Percentiles rank a stretch among this genome's conserved stretches.
Conservation (phyloP, 2,888 invertebrate species). For the Pammene aurita region DNA sequence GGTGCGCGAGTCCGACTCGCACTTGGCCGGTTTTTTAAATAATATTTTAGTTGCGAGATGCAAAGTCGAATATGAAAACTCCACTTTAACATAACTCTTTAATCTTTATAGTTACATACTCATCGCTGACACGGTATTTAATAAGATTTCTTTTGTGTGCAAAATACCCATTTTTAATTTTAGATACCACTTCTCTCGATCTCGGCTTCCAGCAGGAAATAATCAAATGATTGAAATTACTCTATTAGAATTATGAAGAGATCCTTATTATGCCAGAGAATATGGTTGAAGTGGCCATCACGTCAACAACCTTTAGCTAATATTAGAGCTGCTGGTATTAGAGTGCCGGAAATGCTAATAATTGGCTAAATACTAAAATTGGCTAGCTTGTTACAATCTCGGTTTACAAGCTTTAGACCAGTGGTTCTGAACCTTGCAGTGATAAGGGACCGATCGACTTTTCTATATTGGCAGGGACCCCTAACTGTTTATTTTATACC, state of each 20-base stretch:
- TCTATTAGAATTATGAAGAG: neutral
- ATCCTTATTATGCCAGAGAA: slow-evolving; percentile 1
- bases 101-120: too few relatives aligned
- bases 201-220: too few relatives aligned
- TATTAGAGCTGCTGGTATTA: slow-evolving; percentile 55
- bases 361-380: slow-evolving; percentile 72
- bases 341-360: slow-evolving; percentile 77
- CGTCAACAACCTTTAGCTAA: slow-evolving; percentile 44
- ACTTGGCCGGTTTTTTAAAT: too few relatives aligned
- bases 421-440: neutral
- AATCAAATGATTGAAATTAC: neutral
- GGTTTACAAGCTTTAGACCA: slow-evolving; percentile 19
- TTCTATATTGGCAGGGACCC: neutral
- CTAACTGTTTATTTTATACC: too few relatives aligned
- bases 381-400: slow-evolving; percentile 49
- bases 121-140: too few relatives aligned
- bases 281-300: slow-evolving; percentile 17
- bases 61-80: too few relatives aligned
- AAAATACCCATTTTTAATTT: too few relatives aligned
- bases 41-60: too few relatives aligned
- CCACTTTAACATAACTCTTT: too few relatives aligned
- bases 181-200: too few relatives aligned
- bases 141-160: too few relatives aligned
- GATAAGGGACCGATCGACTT: neutral
- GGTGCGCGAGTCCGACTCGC: too few relatives aligned